phyloP scores from a whole-genome alignment of 2,888 invertebrate species.

The Pheosia gnoma region DNA sequence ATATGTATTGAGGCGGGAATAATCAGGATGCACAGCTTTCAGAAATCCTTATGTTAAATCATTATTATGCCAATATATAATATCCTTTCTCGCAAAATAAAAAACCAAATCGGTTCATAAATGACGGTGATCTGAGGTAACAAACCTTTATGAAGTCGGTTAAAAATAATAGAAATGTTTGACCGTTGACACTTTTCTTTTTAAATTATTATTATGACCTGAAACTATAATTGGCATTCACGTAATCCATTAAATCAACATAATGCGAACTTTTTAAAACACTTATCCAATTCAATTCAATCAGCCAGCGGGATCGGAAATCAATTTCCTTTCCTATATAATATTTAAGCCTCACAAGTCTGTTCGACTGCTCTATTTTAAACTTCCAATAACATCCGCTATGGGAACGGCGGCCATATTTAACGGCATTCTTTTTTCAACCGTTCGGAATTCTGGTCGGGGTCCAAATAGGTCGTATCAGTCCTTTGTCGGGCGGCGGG shows the following conservation, averaged over 20 bases:
- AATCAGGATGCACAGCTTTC: background rate
- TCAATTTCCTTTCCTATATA: background rate
- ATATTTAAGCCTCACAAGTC: background rate
- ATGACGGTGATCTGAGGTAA: too few species aligned
- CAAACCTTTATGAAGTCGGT: too few species aligned
- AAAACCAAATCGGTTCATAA: background rate
- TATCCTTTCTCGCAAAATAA: background rate
- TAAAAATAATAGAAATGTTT: too few species aligned
- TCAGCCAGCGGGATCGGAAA: constrained; percentile 1
- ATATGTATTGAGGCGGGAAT: background rate
- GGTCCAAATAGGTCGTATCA: constrained; percentile 52
- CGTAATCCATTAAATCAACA: background rate
- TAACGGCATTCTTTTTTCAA: constrained; percentile 32
- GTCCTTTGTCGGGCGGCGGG: constrained; percentile 33
- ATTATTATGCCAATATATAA: too few species aligned
- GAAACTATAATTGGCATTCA: background rate
- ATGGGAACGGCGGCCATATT: constrained; percentile 31
- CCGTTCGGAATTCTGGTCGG: constrained; percentile 44
- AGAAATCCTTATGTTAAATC: too few species aligned
- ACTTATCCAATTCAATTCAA: background rate
- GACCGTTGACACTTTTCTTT: too few species aligned
- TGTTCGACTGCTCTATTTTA: constrained; percentile 17
- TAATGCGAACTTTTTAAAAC: background rate
- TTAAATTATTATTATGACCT: too few species aligned
- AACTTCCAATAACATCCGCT: constrained; percentile 32